Base-by-base conservation (phyloP, 1,140 invertebrate genomes). In the Drosophila orena region DNA sequence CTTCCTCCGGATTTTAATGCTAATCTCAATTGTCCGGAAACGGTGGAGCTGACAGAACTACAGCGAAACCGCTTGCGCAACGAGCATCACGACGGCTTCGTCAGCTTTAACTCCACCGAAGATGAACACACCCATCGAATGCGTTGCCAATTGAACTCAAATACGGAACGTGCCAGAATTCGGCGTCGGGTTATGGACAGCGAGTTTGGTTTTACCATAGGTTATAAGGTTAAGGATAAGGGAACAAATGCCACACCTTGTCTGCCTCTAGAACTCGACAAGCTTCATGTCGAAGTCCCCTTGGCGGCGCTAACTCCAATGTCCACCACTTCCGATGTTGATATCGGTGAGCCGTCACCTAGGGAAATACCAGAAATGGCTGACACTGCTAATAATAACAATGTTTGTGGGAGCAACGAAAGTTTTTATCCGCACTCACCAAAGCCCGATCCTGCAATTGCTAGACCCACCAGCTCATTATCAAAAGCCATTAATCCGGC, bases 261-360 rank as follows among this genome's bases (percentile, higher is more conserved):
- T 1, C 49, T 85, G 27, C 56, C 73, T 4, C 58, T 85, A 10
- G 73, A 74, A 12, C 35, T 38, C 3, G 17, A 81, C 22, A 68
- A 57, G 14, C 34, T 71, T 10, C 53, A 61, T 2, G 71, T 75
- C 12, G 72, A 79, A 6, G 37, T 59, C 1, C 35, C 60, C 15
- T n/a, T 54, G 15, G 42, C 62, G 8, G 15, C 24, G 3, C 42
- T 15, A 22, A 70, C 72, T 2, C 91, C 92, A 12, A 92, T 92
- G 91, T 92, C 91, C 12, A 84, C 80, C n/a, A 89, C 86, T 35
- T 92, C 92, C 2, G 90, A 92, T 83, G 47, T 65, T 1, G 72
- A 75, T 10, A 17, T 57, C 4, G 46, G 54, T 6, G 53, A 24
- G 3, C 34, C 55, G 2, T 30, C 71, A 10, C 44, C 69, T 4